Percentiles rank a stretch among this genome's conserved stretches.
Evolutionary conservation across 1,140 invertebrate genomes (phyloP).

Genomic region (Atopsyche davidsoni): DNA sequence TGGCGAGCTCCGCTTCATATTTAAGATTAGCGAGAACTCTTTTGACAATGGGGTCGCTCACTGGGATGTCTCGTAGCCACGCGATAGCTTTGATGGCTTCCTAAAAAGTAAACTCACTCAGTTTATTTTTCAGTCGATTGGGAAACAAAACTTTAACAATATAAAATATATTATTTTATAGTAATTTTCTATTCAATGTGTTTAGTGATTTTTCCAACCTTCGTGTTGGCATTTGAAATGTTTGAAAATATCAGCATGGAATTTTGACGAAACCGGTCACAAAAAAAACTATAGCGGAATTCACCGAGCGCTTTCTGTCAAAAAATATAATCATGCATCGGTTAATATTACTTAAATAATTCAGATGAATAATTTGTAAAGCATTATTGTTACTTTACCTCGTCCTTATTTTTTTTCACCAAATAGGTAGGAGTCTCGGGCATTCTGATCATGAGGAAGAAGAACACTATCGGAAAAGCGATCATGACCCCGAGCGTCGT

Average conservation of each 20-base stretch:
- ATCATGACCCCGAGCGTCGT: not conserved
- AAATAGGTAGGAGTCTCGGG: slow-evolving; percentile 53
- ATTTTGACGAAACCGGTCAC: no score
- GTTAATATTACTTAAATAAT: no score
- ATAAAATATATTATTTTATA: not conserved
- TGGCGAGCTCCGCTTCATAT: slow-evolving; percentile 1
- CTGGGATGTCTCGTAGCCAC: slow-evolving; percentile 3
- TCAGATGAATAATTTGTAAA: no score
- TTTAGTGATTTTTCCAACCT: not conserved
- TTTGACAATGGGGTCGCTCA: not conserved
- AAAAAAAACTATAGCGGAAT: no score
- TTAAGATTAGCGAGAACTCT: slow-evolving; percentile 1
- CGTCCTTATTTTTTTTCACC: slow-evolving; percentile 11
- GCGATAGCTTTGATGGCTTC: slow-evolving; percentile 8
- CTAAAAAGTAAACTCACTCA: slow-evolving; percentile 5
- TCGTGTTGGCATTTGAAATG: not conserved
- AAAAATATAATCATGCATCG: no score
- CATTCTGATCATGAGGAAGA: slow-evolving; percentile 31
- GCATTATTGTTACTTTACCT: not conserved
- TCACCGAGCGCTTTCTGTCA: no score
- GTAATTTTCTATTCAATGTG: not conserved
- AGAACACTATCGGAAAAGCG: slow-evolving; percentile 40
- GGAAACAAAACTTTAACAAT: no score
- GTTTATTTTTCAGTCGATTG: no score
- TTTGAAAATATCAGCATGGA: no score